Evolutionary conservation across 2,797 vertebrate genomes (phyloP).

Genomic region (Cuniculus paca): DNA sequence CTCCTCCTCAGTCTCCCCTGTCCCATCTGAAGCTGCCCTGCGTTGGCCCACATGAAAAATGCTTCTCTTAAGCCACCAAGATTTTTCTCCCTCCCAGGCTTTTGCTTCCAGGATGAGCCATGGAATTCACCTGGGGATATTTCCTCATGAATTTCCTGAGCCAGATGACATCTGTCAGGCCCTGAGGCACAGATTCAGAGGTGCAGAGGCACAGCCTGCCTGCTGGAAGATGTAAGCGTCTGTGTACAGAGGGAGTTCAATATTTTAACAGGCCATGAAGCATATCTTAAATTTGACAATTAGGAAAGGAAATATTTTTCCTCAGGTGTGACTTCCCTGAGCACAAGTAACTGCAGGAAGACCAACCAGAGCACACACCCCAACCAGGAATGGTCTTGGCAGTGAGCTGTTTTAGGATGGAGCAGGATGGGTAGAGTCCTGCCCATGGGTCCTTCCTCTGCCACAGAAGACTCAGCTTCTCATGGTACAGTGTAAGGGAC

Average conservation of each 20-base stretch:
- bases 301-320: conserved; percentile 5
- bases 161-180: conserved; percentile 26
- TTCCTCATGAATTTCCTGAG: conserved; percentile 41
- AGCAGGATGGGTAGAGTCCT: not conserved
- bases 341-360: not conserved
- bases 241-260: not conserved
- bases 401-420: not conserved
- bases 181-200: not conserved
- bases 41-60: not conserved
- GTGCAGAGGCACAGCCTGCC: not conserved
- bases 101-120: not conserved
- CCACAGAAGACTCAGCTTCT: not conserved
- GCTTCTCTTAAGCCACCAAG: not conserved
- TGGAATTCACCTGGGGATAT: not conserved
- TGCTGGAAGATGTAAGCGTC: not conserved
- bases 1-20: not conserved
- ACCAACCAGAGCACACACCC: accelerated
- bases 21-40: not conserved
- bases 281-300: conserved; percentile 28
- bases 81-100: not conserved
- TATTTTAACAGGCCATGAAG: conserved; percentile 50
- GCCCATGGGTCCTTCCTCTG: too few species aligned
- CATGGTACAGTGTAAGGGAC: not conserved
- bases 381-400: not conserved
- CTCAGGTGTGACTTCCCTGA: not conserved